These are phyloP conservation scores for Drosophila silvestris DNA, from an alignment of 2,888 invertebrate species.

Conservation along the genomic window DNA sequence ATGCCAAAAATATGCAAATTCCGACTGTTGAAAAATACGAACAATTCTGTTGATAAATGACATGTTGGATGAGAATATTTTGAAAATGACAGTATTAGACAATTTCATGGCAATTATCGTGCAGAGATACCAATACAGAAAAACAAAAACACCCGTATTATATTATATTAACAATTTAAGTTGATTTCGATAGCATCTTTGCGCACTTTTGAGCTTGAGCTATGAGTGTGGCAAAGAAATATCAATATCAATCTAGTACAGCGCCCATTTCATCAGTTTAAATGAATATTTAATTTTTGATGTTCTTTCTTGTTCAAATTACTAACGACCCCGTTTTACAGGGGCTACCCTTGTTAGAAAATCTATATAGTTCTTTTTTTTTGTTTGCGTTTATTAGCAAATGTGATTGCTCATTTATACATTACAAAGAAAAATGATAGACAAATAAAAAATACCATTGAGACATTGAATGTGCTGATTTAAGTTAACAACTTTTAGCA, in stretches of 20 bases:
- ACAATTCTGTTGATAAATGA: conserved; percentile 58
- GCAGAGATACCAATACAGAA: background rate
- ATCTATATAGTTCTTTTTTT: background rate
- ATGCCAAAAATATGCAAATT: conserved; percentile 61
- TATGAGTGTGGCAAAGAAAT: background rate
- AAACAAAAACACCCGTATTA: background rate
- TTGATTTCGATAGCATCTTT: background rate
- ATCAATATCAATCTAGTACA: background rate
- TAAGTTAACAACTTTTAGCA: background rate
- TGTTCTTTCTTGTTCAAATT: background rate
- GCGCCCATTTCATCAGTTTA: background rate
- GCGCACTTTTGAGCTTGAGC: background rate
- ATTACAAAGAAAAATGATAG: conserved; percentile 14
- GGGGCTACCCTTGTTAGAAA: background rate
- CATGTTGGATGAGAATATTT: conserved; percentile 60
- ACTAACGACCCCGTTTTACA: background rate
- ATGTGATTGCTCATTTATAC: conserved; percentile 55
- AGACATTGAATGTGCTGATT: conserved; percentile 43
- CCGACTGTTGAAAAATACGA: conserved; percentile 45
- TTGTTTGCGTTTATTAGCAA: conserved; percentile 46
- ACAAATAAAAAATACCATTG: conserved; percentile 64
- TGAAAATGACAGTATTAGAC: conserved; percentile 27
- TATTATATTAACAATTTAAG: background rate
- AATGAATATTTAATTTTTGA: background rate
- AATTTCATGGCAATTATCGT: conserved; percentile 34